These are phyloP conservation scores for Urophycis tenuis DNA, from an alignment of 2,797 vertebrate species.

Conservation along the genomic window DNA sequence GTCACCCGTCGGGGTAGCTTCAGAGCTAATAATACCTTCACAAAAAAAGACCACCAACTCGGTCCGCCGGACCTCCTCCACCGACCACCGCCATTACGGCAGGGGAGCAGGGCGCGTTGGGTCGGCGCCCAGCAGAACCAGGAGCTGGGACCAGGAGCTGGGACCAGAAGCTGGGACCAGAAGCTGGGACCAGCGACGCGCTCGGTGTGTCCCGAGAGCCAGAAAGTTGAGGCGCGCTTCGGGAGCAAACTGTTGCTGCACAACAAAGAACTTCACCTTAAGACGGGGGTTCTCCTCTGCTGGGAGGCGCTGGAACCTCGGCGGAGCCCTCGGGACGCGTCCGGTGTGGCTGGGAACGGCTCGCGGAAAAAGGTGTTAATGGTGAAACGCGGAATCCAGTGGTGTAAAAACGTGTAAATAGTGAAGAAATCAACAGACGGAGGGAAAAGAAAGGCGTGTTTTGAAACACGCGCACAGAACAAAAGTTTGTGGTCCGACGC, in stretches of 20 bases:
- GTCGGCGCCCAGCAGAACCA: too few species aligned
- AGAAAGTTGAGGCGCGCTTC: conserved; percentile 54
- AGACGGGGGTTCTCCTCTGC: conserved; percentile 33
- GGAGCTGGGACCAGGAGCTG: too few species aligned
- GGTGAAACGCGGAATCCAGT: conserved; percentile 55
- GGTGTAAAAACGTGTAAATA: conserved; percentile 70
- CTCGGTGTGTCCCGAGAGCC: conserved; percentile 73
- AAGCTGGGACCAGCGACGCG: too few species aligned
- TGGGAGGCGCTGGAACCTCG: conserved; percentile 24
- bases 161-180: too few species aligned
- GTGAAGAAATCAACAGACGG: conserved; percentile 71
- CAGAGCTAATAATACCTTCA: conserved; percentile 60
- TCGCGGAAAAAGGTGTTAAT: not conserved
- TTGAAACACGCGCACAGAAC: conserved; percentile 56
- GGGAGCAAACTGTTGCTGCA: conserved; percentile 44
- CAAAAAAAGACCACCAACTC: conserved; percentile 54
- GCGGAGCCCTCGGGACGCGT: not conserved
- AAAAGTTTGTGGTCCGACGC: conserved; percentile 59
- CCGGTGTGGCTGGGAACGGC: not conserved
- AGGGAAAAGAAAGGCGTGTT: conserved; percentile 67
- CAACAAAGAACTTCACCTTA: conserved; percentile 74
- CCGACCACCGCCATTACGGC: conserved; percentile 17
- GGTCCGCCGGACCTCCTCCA: conserved; percentile 25
- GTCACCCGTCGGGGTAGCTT: conserved; percentile 61
- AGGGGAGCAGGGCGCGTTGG: not conserved